A percentile compares a stretch with the other conserved stretches of the same genome.
These are phyloP conservation scores for Camelus dromedarius DNA, from an alignment of 2,113 vertebrate genomes.

Conservation along the genomic window DNA sequence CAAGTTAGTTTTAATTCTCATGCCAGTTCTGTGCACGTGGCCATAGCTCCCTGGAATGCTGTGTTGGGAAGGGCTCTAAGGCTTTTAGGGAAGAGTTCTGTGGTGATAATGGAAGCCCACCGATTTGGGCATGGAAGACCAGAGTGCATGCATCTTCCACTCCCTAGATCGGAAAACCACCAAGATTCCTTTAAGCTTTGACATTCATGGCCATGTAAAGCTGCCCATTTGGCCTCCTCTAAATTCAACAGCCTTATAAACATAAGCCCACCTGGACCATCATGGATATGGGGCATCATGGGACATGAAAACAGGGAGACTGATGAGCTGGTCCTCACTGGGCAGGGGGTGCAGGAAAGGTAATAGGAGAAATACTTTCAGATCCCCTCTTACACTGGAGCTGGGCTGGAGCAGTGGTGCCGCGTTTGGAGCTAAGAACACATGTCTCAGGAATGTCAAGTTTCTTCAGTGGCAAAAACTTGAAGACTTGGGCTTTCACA, in stretches of 20 bases:
- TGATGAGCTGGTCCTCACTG: background rate
- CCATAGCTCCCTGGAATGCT: background rate
- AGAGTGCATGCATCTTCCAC: background rate
- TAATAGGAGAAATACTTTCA: background rate
- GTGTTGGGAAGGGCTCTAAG: background rate
- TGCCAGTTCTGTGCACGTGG: background rate
- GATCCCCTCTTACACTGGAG: no score
- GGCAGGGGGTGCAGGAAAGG: no score
- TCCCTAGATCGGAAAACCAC: background rate
- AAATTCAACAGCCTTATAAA: background rate
- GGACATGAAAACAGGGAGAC: background rate
- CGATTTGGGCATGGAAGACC: background rate
- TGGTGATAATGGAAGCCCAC: background rate
- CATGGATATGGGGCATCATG: background rate
- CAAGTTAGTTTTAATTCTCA: background rate
- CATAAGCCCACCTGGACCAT: background rate
- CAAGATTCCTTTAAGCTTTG: background rate
- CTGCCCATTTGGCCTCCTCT: background rate
- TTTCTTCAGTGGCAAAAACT: background rate
- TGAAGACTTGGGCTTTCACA: background rate
- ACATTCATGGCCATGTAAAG: background rate
- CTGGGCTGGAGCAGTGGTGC: accelerated
- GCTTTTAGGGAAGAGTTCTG: background rate
- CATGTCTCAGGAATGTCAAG: background rate
- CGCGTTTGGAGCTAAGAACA: background rate